phyloP scores from a whole-genome alignment of 2,888 invertebrate genomes.

The Synergus itoensis region DNA sequence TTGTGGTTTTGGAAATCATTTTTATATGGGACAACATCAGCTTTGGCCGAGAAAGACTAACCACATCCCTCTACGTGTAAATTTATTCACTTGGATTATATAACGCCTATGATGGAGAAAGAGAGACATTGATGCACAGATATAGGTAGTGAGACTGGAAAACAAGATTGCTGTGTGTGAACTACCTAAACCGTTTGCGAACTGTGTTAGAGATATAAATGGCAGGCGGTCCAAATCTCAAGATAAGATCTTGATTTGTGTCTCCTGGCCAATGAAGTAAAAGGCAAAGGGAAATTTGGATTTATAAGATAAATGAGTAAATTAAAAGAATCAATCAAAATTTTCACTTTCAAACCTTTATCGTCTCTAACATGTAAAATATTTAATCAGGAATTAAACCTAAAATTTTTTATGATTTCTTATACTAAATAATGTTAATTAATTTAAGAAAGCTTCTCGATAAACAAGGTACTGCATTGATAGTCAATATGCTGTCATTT shows the following conservation, averaged over 20 bases:
- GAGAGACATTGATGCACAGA: slow-evolving; percentile 23
- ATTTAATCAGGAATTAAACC: too few species aligned
- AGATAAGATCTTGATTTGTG: slow-evolving; percentile 20
- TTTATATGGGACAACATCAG: slow-evolving; percentile 2
- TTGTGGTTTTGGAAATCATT: slow-evolving; percentile 6
- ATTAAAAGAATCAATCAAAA: neutral
- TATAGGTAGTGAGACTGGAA: neutral
- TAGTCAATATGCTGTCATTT: neutral
- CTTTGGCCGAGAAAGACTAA: neutral
- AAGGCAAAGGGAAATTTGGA: slow-evolving; percentile 20
- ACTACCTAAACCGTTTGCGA: slow-evolving; percentile 3
- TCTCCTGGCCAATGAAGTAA: slow-evolving; percentile 2
- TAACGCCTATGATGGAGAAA: slow-evolving; percentile 19
- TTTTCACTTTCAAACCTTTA: neutral
- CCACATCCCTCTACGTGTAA: slow-evolving; percentile 11
- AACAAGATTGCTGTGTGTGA: slow-evolving; percentile 23
- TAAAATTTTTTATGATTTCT: neutral
- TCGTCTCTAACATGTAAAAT: neutral
- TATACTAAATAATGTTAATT: neutral
- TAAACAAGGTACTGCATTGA: neutral
- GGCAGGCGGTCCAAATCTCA: neutral
- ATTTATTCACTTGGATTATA: slow-evolving; percentile 18
- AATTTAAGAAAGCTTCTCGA: neutral
- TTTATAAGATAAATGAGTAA: neutral
- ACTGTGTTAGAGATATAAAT: slow-evolving; percentile 8